These are phyloP conservation scores for Noturus placidus DNA, from an alignment of 2,113 vertebrate genomes.

Conservation along the genomic window DNA sequence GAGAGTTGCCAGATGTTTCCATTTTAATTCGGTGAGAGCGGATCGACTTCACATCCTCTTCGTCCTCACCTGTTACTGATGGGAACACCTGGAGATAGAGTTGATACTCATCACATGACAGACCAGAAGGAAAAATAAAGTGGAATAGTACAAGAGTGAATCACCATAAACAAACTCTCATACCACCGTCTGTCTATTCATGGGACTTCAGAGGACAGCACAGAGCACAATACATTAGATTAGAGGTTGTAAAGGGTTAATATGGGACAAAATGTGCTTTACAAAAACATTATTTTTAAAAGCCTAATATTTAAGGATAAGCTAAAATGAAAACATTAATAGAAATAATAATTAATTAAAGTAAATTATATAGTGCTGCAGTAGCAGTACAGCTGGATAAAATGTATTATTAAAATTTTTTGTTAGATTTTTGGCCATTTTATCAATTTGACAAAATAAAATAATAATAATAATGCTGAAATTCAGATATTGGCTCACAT, in stretches of 20 bases:
- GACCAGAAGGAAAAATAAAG: neutral
- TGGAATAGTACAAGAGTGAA: neutral
- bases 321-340: neutral
- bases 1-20: constrained; percentile 67
- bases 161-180: neutral
- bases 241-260: neutral
- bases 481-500: neutral
- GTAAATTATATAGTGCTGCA: neutral
- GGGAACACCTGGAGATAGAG: constrained; percentile 61
- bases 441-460: neutral
- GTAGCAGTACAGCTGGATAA: neutral
- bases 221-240: neutral
- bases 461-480: neutral
- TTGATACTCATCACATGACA: neutral
- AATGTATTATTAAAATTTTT: neutral
- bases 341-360: neutral
- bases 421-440: neutral
- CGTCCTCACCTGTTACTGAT: constrained; percentile 59
- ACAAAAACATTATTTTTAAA: neutral
- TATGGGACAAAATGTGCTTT: neutral
- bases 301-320: neutral
- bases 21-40: constrained; percentile 68
- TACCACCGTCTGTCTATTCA: neutral
- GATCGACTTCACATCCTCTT: constrained; percentile 68
- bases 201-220: neutral